Base-by-base conservation (phyloP, 2,888 invertebrate species). In the Leptinotarsa peninsularis region DNA sequence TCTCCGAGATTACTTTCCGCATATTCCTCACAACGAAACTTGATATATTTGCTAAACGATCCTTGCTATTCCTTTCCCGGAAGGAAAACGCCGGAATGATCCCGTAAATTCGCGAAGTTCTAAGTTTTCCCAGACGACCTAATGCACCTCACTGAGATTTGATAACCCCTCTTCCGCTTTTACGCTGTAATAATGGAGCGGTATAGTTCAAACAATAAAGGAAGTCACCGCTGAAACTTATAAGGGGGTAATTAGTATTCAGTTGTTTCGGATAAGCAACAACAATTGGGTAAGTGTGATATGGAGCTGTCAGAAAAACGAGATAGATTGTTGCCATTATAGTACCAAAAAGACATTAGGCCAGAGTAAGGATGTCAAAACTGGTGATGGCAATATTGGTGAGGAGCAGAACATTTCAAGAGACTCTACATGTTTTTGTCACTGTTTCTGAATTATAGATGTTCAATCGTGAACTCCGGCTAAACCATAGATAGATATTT, bases 101-200 rank as follows among this genome's bases (percentile, higher is more conserved):
- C 23, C 56, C 52, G 50, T 33, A 18, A 63, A 66, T 73, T 58
- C 49, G 49, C 58, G 63, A 72, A 72, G 60, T 67, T 69, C n/a
- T 33, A 69, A 72, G 72, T 76, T 72, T 58, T 66, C 69, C 58
- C 10, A 7, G 72, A 70, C 66, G 58, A 67, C 68, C 69, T 73
- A 72, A 66, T 72, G 66, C 72, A 75, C 23, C 54, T 60, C 66
- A 58, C 72, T 15, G 17, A 63, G 71, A 66, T 74, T 74, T 72
- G 67, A 74, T 74, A 74, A 68, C 66, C 66, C 23, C 18, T 54
- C 67, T 72, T 74, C 68, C 73, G n/a, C 54, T 21, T 58, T 33
- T 52, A 63, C 7, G 18, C 43, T 33, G 21, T 23, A 68, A 63
- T 68, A 68, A 67, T 67, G 49, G 52, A 21, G 4, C 21, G 52